Base-by-base conservation (phyloP, 2,888 invertebrate species). In the Parasteatoda lunata region DNA sequence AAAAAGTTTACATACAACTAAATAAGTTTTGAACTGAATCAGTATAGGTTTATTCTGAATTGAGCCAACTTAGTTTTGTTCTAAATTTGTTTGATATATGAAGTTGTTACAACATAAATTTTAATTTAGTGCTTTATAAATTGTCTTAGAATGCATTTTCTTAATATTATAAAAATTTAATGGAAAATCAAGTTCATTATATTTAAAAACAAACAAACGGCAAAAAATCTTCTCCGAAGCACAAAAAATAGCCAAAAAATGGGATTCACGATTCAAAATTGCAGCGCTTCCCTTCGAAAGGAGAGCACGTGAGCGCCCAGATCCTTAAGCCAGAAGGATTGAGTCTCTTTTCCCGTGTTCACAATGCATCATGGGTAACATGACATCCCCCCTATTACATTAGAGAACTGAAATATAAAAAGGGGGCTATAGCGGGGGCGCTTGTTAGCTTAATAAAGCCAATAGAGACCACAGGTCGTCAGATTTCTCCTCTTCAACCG, bases 361-460 rank as follows among this genome's bases (percentile, higher is more conserved):
- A 77, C 82, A 87, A 87, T 87, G 82, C 82, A 87, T 87, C 86
- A 81, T 70, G 77, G 77, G 69, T 79, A 79, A 79, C 79, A 80
- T 80, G 49, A 51, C 51, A 69, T 66, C 54, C 65, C 79, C 65
- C 30, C 71, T 76, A 65, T 71, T 75, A 85, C 85, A 76, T 84
- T 85, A 85, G 68, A 79, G 77, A 71, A 72, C 68, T 30, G 52
- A 54, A 77, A 84, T 78, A 78, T 73, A 78, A 11, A 70, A 59
- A 66, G 59, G 66, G 72, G 51, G 65, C 45, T 51, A 59, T 49
- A 83, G 52, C 15, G 73, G 75, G 64, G 81, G 81, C 47, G 79
- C 86, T 87, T 87, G 86, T 87, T 87, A 87, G 86, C 78, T 87
- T 87, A 81, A 86, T 86, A 86, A 86, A 87, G 82, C 82, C 86